phyloP scores from a whole-genome alignment of 2,888 invertebrate species.

The Metacarcinus magister region DNA sequence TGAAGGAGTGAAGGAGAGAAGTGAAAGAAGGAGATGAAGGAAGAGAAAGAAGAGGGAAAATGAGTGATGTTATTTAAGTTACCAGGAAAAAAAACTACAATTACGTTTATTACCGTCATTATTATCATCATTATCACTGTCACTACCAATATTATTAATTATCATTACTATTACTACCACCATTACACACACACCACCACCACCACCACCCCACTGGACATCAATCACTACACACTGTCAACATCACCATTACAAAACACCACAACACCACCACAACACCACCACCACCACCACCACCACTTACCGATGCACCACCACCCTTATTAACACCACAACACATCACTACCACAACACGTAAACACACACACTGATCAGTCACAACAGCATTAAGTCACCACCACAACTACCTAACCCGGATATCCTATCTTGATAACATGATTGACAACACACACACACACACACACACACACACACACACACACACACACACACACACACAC shows the following conservation, averaged over 20 bases:
- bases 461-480: slow-evolving; percentile 26
- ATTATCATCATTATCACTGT: too few relatives aligned
- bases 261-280: not conserved
- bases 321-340: not conserved
- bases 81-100: not conserved
- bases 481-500: slow-evolving; percentile 26
- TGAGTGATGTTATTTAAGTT: too few relatives aligned
- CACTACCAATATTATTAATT: too few relatives aligned
- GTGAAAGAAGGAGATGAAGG: not conserved
- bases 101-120: not conserved
- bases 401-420: not conserved
- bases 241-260: too few relatives aligned
- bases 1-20: not conserved
- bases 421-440: not conserved
- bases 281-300: too few relatives aligned
- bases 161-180: too few relatives aligned
- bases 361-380: not conserved
- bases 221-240: too few relatives aligned
- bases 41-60: not conserved
- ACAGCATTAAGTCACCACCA: not conserved
- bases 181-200: too few relatives aligned
- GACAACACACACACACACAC: not conserved
- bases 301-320: not conserved
- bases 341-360: not conserved
- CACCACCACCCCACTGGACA: too few relatives aligned